Conservation (phyloP, 1,140 invertebrate genomes). For the Lepidotrigona ventralis region DNA sequence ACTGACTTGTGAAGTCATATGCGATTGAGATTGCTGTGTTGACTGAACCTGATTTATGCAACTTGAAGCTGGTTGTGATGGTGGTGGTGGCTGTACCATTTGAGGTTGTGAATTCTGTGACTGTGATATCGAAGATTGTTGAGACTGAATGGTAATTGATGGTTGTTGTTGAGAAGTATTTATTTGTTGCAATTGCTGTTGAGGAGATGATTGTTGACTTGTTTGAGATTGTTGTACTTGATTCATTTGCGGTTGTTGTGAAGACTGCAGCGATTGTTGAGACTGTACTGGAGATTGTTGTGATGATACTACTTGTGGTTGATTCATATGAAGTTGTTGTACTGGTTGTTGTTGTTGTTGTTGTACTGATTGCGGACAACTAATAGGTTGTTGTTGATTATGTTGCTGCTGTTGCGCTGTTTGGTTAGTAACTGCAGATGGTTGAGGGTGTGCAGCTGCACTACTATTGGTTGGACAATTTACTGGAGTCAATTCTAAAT, state of each 20-base stretch:
- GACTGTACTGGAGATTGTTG: constrained; percentile 48
- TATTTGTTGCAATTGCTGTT: constrained; percentile 51
- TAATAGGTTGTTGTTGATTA: constrained; percentile 59
- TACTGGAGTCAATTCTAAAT: constrained; percentile 62
- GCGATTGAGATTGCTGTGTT: constrained; percentile 42
- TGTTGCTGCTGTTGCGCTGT: constrained; percentile 34
- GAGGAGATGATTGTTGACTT: constrained; percentile 42
- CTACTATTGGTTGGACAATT: constrained; percentile 57
- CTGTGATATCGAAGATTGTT: constrained; percentile 53
- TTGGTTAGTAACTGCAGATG: constrained; percentile 39
- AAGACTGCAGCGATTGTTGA: constrained; percentile 61
- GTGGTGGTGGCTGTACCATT: constrained; percentile 42
- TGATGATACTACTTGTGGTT: constrained; percentile 60
- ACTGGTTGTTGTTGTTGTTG: constrained; percentile 44
- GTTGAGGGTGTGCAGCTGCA: constrained; percentile 56
- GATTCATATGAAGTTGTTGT: constrained; percentile 62
- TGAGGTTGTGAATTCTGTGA: constrained; percentile 61
- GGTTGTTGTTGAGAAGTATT: constrained; percentile 50
- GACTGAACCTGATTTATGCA: constrained; percentile 62
- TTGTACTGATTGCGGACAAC: constrained; percentile 51
- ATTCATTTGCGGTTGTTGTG: constrained; percentile 65
- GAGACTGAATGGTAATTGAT: constrained; percentile 53
- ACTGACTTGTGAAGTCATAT: constrained; percentile 66
- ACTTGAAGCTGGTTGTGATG: constrained; percentile 64
- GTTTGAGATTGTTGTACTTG: constrained; percentile 59